phyloP scores from a whole-genome alignment of 2,888 invertebrate species.

The Philonicus albiceps region DNA sequence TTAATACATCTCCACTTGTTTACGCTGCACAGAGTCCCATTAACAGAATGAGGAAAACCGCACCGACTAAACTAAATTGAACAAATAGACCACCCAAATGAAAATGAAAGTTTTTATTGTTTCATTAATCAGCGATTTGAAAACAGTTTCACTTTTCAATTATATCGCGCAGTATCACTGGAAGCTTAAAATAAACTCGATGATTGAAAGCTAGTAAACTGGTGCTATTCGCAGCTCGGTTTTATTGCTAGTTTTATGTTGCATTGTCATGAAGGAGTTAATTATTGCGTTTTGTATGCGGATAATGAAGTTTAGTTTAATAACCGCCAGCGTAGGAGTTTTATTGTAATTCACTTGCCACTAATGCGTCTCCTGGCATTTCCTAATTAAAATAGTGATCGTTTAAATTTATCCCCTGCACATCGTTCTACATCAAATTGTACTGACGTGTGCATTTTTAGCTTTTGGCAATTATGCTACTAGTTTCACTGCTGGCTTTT shows the following conservation, averaged over 20 bases:
- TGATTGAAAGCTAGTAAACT: background rate
- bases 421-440: background rate
- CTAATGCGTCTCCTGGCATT: background rate
- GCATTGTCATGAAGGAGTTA: background rate
- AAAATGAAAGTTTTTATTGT: slow-evolving; percentile 25
- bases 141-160: background rate
- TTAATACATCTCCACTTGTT: background rate
- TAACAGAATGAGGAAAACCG: background rate
- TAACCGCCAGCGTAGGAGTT: background rate
- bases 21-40: background rate
- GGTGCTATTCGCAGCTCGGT: background rate
- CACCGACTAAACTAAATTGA: background rate
- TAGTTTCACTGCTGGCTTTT: background rate
- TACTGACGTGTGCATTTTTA: background rate
- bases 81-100: slow-evolving; percentile 17
- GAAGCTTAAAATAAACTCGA: background rate
- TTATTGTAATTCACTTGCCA: background rate
- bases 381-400: background rate
- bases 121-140: slow-evolving; percentile 6
- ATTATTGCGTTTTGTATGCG: background rate
- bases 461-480: background rate
- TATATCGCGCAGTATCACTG: background rate
- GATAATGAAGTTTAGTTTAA: background rate
- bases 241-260: background rate
- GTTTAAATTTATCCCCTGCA: background rate